Conservation (phyloP, 2,888 invertebrate genomes). For the Eulithis prunata region DNA sequence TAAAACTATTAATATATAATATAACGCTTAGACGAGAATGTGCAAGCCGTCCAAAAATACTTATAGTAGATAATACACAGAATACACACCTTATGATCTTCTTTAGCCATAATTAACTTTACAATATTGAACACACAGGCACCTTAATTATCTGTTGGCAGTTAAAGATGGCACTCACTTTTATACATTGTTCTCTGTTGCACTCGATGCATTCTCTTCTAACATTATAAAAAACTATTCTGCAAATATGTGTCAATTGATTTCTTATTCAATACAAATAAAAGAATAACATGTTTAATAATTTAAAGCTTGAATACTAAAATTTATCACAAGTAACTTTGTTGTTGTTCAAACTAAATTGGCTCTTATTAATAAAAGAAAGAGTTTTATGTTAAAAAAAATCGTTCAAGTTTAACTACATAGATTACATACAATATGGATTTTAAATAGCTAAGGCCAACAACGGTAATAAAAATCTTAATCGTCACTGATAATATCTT, state of each 20-base stretch:
- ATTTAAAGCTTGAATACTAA: conserved; percentile 44
- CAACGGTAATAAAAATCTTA: conserved; percentile 1
- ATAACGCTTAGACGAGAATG: neutral
- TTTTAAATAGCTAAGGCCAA: neutral
- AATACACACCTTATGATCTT: conserved; percentile 43
- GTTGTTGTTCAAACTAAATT: conserved; percentile 53
- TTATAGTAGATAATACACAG: conserved; percentile 15
- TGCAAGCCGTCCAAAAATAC: conserved; percentile 24
- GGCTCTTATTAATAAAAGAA: conserved; percentile 36
- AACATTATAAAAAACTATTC: conserved; percentile 28
- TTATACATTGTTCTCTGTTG: conserved; percentile 48
- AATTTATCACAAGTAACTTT: conserved; percentile 68
- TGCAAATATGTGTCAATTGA: conserved; percentile 38
- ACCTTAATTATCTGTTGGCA: conserved; percentile 76
- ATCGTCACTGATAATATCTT: neutral
- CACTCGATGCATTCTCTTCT: conserved; percentile 48
- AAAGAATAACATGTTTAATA: conserved; percentile 43
- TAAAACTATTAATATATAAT: neutral
- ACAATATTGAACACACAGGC: conserved; percentile 79
- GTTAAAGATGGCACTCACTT: conserved; percentile 72
- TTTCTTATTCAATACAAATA: conserved; percentile 43
- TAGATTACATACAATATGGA: neutral
- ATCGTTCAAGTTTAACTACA: neutral
- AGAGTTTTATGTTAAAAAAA: neutral
- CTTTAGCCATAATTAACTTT: conserved; percentile 57